A percentile compares a stretch with the other conserved stretches of the same genome.
Conservation (phyloP, 2,797 vertebrate genomes). For the Coregonus suidteri region DNA sequence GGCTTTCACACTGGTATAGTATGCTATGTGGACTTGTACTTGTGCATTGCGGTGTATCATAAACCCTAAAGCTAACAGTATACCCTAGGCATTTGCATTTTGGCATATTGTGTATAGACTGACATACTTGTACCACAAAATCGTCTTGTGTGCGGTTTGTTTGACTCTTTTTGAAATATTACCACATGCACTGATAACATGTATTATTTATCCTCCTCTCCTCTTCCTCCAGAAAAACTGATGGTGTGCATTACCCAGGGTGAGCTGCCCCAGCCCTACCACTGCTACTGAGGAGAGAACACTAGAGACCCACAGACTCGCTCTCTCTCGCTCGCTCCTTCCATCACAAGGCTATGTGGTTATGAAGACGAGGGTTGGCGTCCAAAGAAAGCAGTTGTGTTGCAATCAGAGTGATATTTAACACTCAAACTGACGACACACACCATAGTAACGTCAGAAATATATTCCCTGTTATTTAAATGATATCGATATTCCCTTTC, state of each 20-base stretch:
- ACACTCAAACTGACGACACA: slow-evolving; percentile 17
- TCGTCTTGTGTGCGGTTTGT: neutral
- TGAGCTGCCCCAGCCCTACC: slow-evolving; percentile 73
- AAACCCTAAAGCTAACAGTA: slow-evolving; percentile 5
- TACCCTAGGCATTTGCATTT: neutral
- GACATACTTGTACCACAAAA: slow-evolving; percentile 44
- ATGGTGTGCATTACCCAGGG: slow-evolving; percentile 80
- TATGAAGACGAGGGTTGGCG: slow-evolving; percentile 56
- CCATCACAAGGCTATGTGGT: slow-evolving; percentile 35
- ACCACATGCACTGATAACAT: neutral
- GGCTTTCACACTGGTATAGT: slow-evolving; percentile 52
- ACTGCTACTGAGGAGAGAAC: slow-evolving; percentile 77
- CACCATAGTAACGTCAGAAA: slow-evolving; percentile 69
- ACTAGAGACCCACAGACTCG: slow-evolving; percentile 41
- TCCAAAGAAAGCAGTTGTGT: slow-evolving; percentile 73
- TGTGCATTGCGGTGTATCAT: slow-evolving; percentile 35
- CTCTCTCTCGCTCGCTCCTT: neutral
- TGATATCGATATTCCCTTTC: slow-evolving; percentile 68
- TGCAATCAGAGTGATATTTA: slow-evolving; percentile 43
- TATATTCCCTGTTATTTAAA: slow-evolving; percentile 49
- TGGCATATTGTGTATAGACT: slow-evolving; percentile 31
- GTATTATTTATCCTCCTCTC: neutral
- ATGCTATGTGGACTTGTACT: slow-evolving; percentile 38
- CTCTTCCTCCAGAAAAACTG: slow-evolving; percentile 73
- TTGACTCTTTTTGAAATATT: neutral